Base-by-base conservation (phyloP, 2,888 invertebrate genomes). In the Perizoma affinitatum region DNA sequence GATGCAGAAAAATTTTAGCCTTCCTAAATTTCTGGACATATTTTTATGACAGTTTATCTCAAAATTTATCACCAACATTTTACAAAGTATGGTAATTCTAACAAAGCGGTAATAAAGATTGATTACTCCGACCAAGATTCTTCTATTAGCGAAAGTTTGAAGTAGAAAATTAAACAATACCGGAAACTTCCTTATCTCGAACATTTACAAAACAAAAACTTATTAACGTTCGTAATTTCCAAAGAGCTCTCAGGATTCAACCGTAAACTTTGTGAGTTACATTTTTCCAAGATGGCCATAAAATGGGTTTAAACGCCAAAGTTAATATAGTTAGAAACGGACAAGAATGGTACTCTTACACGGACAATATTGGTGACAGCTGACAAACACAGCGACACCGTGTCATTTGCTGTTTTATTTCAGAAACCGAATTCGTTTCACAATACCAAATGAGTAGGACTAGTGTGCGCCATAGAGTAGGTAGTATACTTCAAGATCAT, bases 301-400 rank as follows among this genome's bases (percentile, higher is more conserved):
- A 61, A 58, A 58, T 55, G 50, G 46, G 52, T 52, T 60, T 54
- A 63, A 60, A 66, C 60, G 58, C 61, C 44, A 41, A 51, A 68
- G 68, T 70, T 69, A 68, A 68, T 71, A 66, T 69, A 66, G 70
- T 70, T 68, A 64, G 38, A 7, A 38, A 38, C 38, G 38, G 38
- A 5, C 4, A 5, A 42, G 42, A 9, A 42, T n/a, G 4, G n/a
- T n/a, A 4, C 9, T 42, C n/a, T 42, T n/a, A 40, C 40, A 40
- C 40, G 38, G 38, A 4, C 38, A 38, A 38, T 6, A 38, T 38
- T 38, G 22, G 22, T 22, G 22, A 22, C 3, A 22, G 22, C 3
- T 22, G 3, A 22, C 22, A 22, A n/a, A 22, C 22, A 2, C 22
- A 22, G 22, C 22, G 22, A 22, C 3, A 22, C 22, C 22, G 22